phyloP scores from a whole-genome alignment of 2,113 vertebrate species.

The Coryphaenoides rupestris region DNA sequence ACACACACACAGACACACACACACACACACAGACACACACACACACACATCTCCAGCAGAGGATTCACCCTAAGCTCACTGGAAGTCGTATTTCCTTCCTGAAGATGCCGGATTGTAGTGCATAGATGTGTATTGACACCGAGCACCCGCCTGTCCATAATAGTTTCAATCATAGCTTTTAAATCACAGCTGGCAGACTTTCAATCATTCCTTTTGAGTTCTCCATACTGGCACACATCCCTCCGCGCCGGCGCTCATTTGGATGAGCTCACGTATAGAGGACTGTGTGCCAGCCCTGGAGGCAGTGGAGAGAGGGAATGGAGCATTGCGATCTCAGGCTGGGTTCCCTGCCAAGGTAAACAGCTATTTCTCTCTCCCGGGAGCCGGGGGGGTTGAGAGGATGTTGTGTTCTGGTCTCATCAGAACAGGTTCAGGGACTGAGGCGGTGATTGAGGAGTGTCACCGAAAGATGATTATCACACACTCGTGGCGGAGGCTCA shows the following conservation, averaged over 20 bases:
- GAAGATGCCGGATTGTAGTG: too few species aligned
- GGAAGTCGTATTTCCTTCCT: too few species aligned
- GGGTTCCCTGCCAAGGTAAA: constrained; percentile 54
- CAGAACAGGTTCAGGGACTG: background rate
- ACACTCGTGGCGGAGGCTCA: too few species aligned
- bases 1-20: too few species aligned
- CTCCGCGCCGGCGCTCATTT: constrained; percentile 6
- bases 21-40: too few species aligned
- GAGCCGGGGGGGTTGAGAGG: constrained; percentile 32
- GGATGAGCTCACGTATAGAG: constrained; percentile 12
- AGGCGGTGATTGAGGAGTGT: too few species aligned
- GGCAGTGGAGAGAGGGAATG: constrained; percentile 32
- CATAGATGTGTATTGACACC: too few species aligned
- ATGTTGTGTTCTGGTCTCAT: constrained; percentile 1
- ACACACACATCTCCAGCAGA: background rate
- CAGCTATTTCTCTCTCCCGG: constrained; percentile 31
- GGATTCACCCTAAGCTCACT: background rate
- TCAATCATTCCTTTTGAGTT: background rate
- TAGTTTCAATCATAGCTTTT: background rate
- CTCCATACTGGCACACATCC: background rate
- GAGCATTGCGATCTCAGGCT: constrained; percentile 33
- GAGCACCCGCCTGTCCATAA: too few species aligned
- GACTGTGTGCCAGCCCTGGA: constrained; percentile 25
- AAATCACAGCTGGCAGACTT: background rate
- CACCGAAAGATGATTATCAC: too few species aligned